Percentiles rank a stretch among this genome's conserved stretches.
phyloP scores from a whole-genome alignment of 2,888 invertebrate genomes.

The Apodemia hepburni region DNA sequence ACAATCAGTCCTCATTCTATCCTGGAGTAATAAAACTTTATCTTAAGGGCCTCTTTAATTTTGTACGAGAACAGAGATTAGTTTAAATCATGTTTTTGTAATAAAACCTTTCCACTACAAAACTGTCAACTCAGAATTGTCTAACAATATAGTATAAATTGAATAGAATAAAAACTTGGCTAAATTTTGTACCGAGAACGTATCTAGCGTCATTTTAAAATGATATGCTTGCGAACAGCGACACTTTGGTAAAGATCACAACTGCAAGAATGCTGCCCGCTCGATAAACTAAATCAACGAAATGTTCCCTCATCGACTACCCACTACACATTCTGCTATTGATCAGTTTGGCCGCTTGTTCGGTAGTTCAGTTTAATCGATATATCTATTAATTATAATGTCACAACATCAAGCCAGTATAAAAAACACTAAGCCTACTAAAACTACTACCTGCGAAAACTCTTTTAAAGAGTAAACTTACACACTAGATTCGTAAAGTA shows the following conservation, averaged over 20 bases:
- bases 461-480: slow-evolving; percentile 79
- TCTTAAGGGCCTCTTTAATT: no score
- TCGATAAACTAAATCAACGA: slow-evolving; percentile 49
- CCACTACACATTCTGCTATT: slow-evolving; percentile 75
- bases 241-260: slow-evolving; percentile 73
- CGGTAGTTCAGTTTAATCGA: slow-evolving; percentile 59
- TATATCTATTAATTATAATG: slow-evolving; percentile 71
- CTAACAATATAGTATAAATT: slow-evolving; percentile 72
- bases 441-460: slow-evolving; percentile 78
- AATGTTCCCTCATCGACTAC: slow-evolving; percentile 44
- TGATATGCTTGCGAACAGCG: slow-evolving; percentile 76
- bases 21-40: no score
- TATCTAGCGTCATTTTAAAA: slow-evolving; percentile 68
- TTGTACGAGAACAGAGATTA: no score
- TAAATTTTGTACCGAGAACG: slow-evolving; percentile 74
- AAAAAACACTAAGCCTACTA: slow-evolving; percentile 81
- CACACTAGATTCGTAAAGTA: slow-evolving; percentile 71
- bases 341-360: slow-evolving; percentile 66
- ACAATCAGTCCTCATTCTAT: no score
- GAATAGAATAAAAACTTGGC: slow-evolving; percentile 72
- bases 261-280: slow-evolving; percentile 55
- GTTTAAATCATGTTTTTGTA: not conserved
- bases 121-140: slow-evolving; percentile 61
- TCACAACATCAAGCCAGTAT: slow-evolving; percentile 81
- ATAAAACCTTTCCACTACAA: slow-evolving; percentile 45